These are phyloP conservation scores for Colletes latitarsis DNA, from an alignment of 1,140 invertebrate genomes.

Conservation along the genomic window DNA sequence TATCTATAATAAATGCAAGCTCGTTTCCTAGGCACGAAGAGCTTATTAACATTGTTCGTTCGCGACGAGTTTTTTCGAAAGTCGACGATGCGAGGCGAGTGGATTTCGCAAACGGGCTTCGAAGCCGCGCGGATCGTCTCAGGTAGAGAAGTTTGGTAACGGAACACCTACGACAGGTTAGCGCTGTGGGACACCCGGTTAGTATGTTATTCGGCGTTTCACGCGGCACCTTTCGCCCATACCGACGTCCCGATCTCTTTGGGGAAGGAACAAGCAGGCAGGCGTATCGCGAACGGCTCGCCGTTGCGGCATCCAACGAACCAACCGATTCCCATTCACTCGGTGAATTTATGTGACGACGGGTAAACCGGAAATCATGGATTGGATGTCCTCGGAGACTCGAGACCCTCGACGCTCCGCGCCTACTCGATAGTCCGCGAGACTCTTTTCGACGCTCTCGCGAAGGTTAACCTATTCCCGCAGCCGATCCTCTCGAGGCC, in stretches of 20 bases:
- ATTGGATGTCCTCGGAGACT: slow-evolving; percentile 64
- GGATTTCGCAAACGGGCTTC: not conserved
- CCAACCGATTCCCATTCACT: slow-evolving; percentile 72
- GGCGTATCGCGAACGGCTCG: slow-evolving; percentile 60
- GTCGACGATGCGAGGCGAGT: no score
- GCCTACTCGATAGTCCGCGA: slow-evolving; percentile 28
- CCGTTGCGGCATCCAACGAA: slow-evolving; percentile 64
- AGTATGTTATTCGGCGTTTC: slow-evolving; percentile 67
- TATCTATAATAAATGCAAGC: no score
- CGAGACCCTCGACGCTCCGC: slow-evolving; percentile 21
- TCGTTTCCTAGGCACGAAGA: no score
- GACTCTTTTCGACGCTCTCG: slow-evolving; percentile 44
- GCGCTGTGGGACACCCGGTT: slow-evolving; percentile 59
- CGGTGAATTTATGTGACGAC: slow-evolving; percentile 72
- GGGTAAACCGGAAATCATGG: slow-evolving; percentile 75
- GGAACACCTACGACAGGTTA: slow-evolving; percentile 55
- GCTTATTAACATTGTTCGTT: no score
- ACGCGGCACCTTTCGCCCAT: slow-evolving; percentile 67
- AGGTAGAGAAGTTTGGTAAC: slow-evolving; percentile 17
- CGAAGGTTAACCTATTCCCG: slow-evolving; percentile 57
- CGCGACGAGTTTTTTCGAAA: not conserved
- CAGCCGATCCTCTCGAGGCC: slow-evolving; percentile 36
- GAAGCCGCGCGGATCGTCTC: not conserved
- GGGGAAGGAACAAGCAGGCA: slow-evolving; percentile 20
- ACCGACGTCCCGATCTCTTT: slow-evolving; percentile 55